A percentile compares a stretch with the other conserved stretches of the same genome.
phyloP scores from a whole-genome alignment of 1,140 invertebrate genomes.

The Popillia japonica region DNA sequence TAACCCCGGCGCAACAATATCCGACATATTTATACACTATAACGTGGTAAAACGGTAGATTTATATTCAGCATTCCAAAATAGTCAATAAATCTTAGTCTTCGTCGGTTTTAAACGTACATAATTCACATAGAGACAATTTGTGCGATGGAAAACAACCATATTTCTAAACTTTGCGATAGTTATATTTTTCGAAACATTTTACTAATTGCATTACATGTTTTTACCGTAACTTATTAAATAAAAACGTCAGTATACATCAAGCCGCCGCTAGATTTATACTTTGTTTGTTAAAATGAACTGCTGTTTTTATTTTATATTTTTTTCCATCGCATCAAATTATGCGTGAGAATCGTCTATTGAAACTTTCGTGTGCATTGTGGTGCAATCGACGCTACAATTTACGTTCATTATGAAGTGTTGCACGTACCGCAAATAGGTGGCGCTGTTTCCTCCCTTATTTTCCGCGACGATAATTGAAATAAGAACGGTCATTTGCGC shows the following conservation, averaged over 20 bases:
- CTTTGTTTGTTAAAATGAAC: slow-evolving; percentile 11
- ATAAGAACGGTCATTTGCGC: slow-evolving; percentile 15
- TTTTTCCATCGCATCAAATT: not conserved
- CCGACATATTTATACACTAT: slow-evolving; percentile 23
- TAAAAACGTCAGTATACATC: slow-evolving; percentile 19
- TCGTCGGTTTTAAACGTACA: slow-evolving; percentile 29
- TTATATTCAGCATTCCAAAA: slow-evolving; percentile 27
- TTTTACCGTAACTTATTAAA: slow-evolving; percentile 38
- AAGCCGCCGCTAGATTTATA: slow-evolving; percentile 6
- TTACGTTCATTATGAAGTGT: not conserved
- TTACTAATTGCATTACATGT: slow-evolving; percentile 37
- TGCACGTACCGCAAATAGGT: not conserved
- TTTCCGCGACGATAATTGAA: not conserved
- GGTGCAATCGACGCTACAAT: not conserved
- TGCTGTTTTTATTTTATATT: too few relatives aligned
- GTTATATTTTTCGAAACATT: slow-evolving; percentile 37
- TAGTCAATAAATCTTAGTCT: slow-evolving; percentile 37
- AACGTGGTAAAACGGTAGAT: slow-evolving; percentile 25
- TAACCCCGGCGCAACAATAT: slow-evolving; percentile 8
- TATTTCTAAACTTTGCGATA: slow-evolving; percentile 36
- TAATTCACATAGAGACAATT: slow-evolving; percentile 37
- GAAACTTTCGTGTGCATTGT: slow-evolving; percentile 9
- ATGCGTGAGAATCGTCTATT: not conserved
- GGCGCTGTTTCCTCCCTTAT: not conserved
- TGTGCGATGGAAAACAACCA: slow-evolving; percentile 29